Base-by-base conservation (phyloP, 2,113 vertebrate genomes). In the Neopipo cinnamomea region DNA sequence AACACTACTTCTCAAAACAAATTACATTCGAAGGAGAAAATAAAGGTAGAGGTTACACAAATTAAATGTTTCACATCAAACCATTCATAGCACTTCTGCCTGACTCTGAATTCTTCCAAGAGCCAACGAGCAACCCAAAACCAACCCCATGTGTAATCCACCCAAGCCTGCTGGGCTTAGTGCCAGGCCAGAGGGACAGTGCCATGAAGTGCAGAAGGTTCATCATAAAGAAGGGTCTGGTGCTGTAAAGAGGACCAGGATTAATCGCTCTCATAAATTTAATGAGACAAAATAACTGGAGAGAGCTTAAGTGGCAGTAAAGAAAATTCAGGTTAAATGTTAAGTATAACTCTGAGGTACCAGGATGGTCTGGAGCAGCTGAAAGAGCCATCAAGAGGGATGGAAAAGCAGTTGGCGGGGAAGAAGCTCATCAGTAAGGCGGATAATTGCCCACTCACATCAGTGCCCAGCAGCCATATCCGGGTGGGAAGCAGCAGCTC, bases 251-350 rank as follows among this genome's bases (percentile, higher is more conserved):
- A 74, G 28, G 25, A 30, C 17, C 61, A 35, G 66, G 52, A 85
- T 88, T 85, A 89, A 94, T 33, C 1, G 2, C 17, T 37, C 56
- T 66, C 42, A 56, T 66, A 85, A 92, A 78, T 31, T 62, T 85
- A 78, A 90, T 53, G 82, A 63, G 61, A 42, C 24, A 53, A 85
- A 94, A 73, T 62, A 87, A 91, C 70, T 9, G 21, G 28, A 66
- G 66, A 78, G 52, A 47, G 46, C 56, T 78, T 44, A 41, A 89
- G 61, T 14, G 42, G 82, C 86, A 74, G 83, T 22, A 5, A 61
- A 58, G 46, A 30, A 81, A 81, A 78, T 62, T 35, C 5, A 62
- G 66, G 61, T 91, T 79, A 74, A 75, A 78, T 11, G 56, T 85
- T 49, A 88, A 75, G 13, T 37, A 3, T 15, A 62, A 63, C 78